phyloP scores from a whole-genome alignment of 2,113 vertebrate species.

The Rhegmatorhina hoffmannsi region DNA sequence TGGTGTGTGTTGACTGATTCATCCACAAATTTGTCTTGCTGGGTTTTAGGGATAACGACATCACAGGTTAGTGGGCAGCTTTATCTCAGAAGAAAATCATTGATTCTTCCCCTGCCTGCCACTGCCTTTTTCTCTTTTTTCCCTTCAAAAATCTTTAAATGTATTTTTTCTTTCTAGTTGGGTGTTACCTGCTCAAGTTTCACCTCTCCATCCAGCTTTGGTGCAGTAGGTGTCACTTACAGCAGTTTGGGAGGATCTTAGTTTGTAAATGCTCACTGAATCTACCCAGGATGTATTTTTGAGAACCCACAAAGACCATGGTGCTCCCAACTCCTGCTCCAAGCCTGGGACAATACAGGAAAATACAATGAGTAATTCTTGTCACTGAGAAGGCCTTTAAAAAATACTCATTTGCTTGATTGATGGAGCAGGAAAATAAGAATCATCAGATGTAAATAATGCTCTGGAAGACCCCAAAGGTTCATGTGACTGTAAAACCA shows the following conservation, averaged over 20 bases:
- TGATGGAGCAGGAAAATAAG: background rate
- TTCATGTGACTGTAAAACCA: background rate
- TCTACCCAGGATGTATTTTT: background rate
- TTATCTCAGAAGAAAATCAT: background rate
- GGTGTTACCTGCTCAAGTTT: background rate
- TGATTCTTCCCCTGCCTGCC: background rate
- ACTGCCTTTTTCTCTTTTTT: background rate
- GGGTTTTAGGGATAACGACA: background rate
- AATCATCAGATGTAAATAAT: background rate
- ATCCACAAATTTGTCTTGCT: background rate
- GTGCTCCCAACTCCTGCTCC: background rate
- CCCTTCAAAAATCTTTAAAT: background rate
- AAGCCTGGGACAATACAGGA: background rate
- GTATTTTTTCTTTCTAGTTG: background rate
- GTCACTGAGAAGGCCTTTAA: background rate
- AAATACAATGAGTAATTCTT: background rate
- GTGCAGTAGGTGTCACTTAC: background rate
- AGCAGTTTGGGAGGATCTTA: background rate
- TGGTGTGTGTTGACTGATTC: background rate
- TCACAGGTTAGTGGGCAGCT: background rate
- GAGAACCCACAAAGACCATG: accelerated
- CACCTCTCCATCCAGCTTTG: background rate
- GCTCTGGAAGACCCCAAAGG: background rate
- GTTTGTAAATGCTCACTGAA: background rate
- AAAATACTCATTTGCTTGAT: background rate